Base-by-base conservation (phyloP, 2,797 vertebrate species). In the Poecilia wingei region DNA sequence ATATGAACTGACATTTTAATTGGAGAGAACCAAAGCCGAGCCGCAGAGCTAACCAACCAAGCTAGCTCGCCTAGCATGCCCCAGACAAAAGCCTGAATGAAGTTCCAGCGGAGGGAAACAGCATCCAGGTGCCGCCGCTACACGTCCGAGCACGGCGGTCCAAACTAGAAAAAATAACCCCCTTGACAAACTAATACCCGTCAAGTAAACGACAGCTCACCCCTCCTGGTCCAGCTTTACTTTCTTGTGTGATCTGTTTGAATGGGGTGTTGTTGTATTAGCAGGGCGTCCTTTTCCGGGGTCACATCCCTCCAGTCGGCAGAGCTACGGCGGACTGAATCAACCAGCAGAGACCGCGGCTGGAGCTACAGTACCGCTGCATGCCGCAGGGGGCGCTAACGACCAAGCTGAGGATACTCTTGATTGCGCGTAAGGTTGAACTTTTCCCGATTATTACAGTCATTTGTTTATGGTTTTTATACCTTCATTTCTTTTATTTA, bases 41-140 rank as follows among this genome's bases (percentile, higher is more conserved):
- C 47, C 49, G 36, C 33, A 9, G 69, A 86, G 90, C 89, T 93
- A 93, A 86, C 72, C 51, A 84, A 75, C 75, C 82, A 4, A 84
- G 91, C 93, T 93, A 93, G 89, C 90, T 87, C 70, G 93, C 89
- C 66, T 94, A 95, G 91, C 92, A 87, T 77, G 85, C 90, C 90
- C 82, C 93, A 96, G 93, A 96, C 96, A 96, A 96, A 96, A 96
- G 96, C 96, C 94, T 95, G 95, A 96, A 95, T 96, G 94, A 96
- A 96, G 95, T 96, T 96, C 92, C 94, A 92, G 71, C 82, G 92
- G 84, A 89, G 86, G 88, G 82, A 91, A 92, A 91, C 94, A 88
- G 87, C 92, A 86, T 92, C 94, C 95, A 95, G 95, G 94, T 93
- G 79, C 91, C 89, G 90, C 91, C 57, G 80, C 76, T 76, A 78